A percentile compares a stretch with the other conserved stretches of the same genome.
phyloP scores from a whole-genome alignment of 2,797 vertebrate species.

The Enteromius mattozi region DNA sequence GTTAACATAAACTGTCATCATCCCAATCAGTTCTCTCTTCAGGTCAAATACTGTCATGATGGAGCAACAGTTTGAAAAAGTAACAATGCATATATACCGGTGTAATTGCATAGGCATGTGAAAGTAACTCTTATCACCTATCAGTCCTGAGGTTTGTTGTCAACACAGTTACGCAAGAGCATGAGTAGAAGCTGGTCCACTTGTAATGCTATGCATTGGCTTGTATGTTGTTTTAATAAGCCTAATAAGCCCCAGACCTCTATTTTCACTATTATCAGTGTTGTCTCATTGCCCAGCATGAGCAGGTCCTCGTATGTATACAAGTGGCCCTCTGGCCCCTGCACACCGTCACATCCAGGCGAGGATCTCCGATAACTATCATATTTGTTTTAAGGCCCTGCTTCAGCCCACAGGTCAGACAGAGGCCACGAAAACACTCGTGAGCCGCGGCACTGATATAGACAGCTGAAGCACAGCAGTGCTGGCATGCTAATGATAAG shows the following conservation, averaged over 20 bases:
- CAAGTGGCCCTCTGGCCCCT: conserved; percentile 40
- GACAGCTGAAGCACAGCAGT: conserved; percentile 35
- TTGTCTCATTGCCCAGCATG: background rate
- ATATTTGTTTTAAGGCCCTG: conserved; percentile 65
- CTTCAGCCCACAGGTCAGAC: conserved; percentile 62
- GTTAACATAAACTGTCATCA: background rate
- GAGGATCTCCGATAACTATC: conserved; percentile 66
- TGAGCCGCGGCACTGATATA: background rate
- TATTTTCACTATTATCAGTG: background rate
- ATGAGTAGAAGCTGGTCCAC: background rate
- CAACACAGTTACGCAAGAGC: background rate
- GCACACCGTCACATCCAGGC: conserved; percentile 70
- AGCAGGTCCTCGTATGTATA: background rate
- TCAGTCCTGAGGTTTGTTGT: background rate
- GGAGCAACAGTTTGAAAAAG: background rate
- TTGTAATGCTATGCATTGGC: background rate
- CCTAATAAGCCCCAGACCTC: background rate
- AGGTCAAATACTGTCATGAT: background rate
- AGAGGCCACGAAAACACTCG: conserved; percentile 53
- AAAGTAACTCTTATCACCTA: background rate
- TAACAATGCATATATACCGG: background rate
- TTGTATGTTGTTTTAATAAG: background rate
- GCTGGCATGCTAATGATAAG: conserved; percentile 26
- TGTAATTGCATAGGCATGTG: background rate
- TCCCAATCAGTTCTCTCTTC: background rate